Evolutionary conservation across 30 jellyfish, hydroid and myxozoan genomes (phyloP).

Genomic region (Pseudorhiza aurosa): DNA sequence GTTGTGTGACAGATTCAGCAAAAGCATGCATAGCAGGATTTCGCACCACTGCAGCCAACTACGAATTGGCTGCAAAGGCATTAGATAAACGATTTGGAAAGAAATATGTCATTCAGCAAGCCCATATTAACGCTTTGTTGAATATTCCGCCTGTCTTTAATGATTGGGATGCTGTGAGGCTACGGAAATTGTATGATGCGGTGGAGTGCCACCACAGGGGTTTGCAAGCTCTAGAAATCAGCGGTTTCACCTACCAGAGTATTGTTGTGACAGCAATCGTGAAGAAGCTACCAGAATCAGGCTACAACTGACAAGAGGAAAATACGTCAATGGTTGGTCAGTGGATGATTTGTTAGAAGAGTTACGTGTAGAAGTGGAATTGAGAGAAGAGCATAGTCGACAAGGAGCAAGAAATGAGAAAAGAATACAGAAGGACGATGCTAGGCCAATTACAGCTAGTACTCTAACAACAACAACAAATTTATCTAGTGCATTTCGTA

Average conservation of each 20-base stretch:
- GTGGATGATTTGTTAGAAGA: not conserved
- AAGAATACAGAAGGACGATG: not conserved
- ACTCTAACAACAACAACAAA: not conserved
- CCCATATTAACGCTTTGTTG: conserved; percentile 4
- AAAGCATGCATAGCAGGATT: conserved; percentile 30
- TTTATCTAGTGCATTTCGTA: conserved; percentile 2
- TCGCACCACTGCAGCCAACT: conserved; percentile 26
- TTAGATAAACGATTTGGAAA: conserved; percentile 50
- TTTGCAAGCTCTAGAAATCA: conserved; percentile 14
- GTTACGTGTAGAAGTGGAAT: not conserved
- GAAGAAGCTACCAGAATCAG: conserved; percentile 11
- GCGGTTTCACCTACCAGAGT: not conserved
- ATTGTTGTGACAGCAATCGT: conserved; percentile 19
- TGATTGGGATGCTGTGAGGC: conserved; percentile 34
- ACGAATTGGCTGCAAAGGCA: conserved; percentile 31
- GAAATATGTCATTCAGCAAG: conserved; percentile 23
- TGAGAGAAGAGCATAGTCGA: conserved; percentile 2
- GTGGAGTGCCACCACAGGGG: conserved; percentile 41
- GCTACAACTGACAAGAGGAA: not conserved
- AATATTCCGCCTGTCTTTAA: conserved; percentile 5
- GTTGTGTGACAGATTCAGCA: conserved; percentile 21
- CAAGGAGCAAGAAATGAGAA: not conserved
- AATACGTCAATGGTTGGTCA: not conserved
- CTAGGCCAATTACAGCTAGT: conserved; percentile 2
- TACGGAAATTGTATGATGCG: conserved; percentile 15